phyloP scores from a whole-genome alignment of 2,888 invertebrate species.

The Crioceris asparagi region DNA sequence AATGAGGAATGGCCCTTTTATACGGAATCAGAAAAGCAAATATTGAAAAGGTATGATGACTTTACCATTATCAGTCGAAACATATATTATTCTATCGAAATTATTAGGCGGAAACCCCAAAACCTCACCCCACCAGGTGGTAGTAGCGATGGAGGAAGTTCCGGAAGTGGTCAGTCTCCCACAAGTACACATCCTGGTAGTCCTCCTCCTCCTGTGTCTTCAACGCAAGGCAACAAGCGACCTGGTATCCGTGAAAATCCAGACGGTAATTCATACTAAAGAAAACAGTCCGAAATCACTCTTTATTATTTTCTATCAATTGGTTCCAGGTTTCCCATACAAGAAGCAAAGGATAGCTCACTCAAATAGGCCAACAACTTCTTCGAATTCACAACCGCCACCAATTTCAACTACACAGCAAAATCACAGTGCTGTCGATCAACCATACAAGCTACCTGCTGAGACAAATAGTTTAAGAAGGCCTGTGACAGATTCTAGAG shows the following conservation, averaged over 20 bases:
- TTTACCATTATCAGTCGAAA: neutral
- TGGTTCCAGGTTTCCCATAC: constrained; percentile 16
- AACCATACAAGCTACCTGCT: constrained; percentile 36
- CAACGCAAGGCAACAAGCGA: constrained; percentile 40
- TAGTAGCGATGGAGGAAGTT: constrained; percentile 71
- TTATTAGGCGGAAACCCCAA: constrained; percentile 71
- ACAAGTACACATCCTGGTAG: constrained; percentile 63
- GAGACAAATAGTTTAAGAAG: constrained; percentile 34
- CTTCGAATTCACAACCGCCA: constrained; percentile 4
- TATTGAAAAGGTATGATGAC: constrained; percentile 66
- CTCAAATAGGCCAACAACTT: constrained; percentile 39
- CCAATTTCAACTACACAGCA: neutral
- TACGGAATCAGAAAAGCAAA: constrained; percentile 76
- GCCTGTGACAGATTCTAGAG: constrained; percentile 37
- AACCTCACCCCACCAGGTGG: constrained; percentile 83
- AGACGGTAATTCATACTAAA: no score
- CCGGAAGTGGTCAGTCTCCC: constrained; percentile 70
- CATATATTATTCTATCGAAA: constrained; percentile 1
- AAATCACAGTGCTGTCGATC: no score
- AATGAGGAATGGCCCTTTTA: constrained; percentile 93
- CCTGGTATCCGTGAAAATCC: constrained; percentile 52
- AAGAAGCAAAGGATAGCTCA: constrained; percentile 75
- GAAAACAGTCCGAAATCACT: constrained; percentile 50
- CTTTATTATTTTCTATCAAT: constrained; percentile 10
- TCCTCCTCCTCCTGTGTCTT: constrained; percentile 63